Base-by-base conservation (phyloP, 2,888 invertebrate species). In the Archips crataeganus region DNA sequence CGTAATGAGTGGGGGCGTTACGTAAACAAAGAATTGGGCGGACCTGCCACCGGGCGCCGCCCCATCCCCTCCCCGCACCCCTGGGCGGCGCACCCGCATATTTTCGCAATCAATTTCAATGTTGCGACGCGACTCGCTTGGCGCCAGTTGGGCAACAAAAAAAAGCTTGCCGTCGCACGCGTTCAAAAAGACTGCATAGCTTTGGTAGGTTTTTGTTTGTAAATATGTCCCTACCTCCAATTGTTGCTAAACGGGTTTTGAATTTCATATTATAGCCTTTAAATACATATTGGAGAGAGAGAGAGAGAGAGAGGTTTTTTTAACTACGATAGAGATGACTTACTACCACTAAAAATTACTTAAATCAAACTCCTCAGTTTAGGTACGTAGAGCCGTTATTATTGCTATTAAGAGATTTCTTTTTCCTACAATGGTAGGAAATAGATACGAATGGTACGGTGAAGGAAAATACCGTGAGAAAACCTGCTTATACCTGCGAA, bases 11-110 rank as follows among this genome's bases (percentile, higher is more conserved):
- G 88, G 87, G 92, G 94, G 93, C 92, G 94, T 92, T 89, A 88
- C 91, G 87, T 92, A 92, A 93, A 93, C 93, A 93, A 93, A 92
- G 92, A 90, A 89, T 85, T 91, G 93, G 94, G 94, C 93, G 94
- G 92, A 85, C 86, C 91, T 85, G 91, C 88, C 87, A 87, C 88
- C 81, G 89, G 88, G 87, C 87, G 82, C 89, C 90, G 85, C 90
- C 90, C 85, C 79, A 71, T 80, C 81, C 82, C 81, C 79, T 81
- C 81, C 84, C 84, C 79, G 75, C 77, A 77, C 76, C 80, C 81
- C 79, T 23, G 57, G 32, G 57, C 11, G 78, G 79, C 90, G 90
- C 88, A 79, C 80, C 87, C 80, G 91, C 90, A 87, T 76, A 83
- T 87, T 91, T 91, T 90, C 85, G 90, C 90, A 89, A 90, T 85